A percentile compares a stretch with the other conserved stretches of the same genome.
Evolutionary conservation across 1,140 invertebrate species (phyloP).

Genomic region (Parasteatoda tepidariorum): DNA sequence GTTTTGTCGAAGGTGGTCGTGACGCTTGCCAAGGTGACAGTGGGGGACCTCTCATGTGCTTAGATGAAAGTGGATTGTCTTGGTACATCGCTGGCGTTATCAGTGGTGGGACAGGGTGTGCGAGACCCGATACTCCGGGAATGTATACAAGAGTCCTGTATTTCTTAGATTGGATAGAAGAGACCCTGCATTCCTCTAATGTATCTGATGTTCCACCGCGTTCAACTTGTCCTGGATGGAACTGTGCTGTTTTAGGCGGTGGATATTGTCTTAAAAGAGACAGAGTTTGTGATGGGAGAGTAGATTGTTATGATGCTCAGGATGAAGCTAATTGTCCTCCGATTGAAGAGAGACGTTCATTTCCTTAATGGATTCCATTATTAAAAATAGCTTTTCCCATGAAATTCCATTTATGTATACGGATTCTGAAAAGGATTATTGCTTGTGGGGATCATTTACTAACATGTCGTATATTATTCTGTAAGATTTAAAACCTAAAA

Average conservation of each 20-base stretch:
- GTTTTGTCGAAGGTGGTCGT: conserved; percentile 81
- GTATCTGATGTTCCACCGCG: background rate
- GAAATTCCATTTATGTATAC: background rate
- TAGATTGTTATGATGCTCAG: conserved; percentile 54
- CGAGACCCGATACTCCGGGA: conserved; percentile 75
- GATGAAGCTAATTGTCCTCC: conserved; percentile 29
- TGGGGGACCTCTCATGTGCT: conserved; percentile 77
- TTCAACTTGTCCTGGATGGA: conserved; percentile 35
- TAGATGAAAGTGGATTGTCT: conserved; percentile 69
- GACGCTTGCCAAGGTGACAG: conserved; percentile 93
- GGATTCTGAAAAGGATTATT: background rate
- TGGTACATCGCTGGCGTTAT: conserved; percentile 76
- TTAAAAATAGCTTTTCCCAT: background rate
- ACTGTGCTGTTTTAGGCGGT: conserved; percentile 28
- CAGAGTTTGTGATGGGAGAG: conserved; percentile 21
- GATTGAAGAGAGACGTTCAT: background rate
- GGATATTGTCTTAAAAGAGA: conserved; percentile 13
- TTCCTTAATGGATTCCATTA: background rate
- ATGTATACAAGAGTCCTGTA: conserved; percentile 77
- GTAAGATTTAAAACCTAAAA: too few species aligned
- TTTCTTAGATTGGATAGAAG: conserved; percentile 72
- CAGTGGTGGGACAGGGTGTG: conserved; percentile 81
- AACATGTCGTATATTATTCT: too few species aligned
- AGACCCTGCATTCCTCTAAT: background rate
- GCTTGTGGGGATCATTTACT: too few species aligned